Conservation (phyloP, 2,797 vertebrate species). For the Pangasius mekongensis region DNA sequence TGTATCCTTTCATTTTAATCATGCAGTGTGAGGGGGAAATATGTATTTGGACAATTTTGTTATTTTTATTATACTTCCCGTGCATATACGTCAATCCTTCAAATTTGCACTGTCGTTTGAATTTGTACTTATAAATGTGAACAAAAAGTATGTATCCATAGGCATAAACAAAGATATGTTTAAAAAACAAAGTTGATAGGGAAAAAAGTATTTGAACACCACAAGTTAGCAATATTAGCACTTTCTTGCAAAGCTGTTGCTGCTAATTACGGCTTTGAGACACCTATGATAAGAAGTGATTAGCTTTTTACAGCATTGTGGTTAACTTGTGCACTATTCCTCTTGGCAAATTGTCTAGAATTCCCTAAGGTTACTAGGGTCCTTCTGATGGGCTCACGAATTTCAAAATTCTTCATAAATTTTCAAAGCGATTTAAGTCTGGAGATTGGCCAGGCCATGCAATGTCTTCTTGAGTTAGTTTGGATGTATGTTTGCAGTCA, state of each 20-base stretch:
- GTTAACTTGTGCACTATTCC: neutral
- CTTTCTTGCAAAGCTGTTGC: neutral
- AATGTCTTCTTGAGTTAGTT: neutral
- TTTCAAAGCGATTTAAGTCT: neutral
- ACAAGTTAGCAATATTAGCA: neutral
- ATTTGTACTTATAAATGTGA: neutral
- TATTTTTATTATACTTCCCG: neutral
- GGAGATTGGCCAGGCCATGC: neutral
- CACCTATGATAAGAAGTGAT: neutral
- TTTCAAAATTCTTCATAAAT: neutral
- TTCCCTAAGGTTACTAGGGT: neutral
- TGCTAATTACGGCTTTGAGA: neutral
- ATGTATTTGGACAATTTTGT: neutral
- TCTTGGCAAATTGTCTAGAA: neutral
- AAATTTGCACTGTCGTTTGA: neutral
- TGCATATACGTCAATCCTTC: neutral
- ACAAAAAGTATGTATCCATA: neutral
- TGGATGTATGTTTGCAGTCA: neutral
- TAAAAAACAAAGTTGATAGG: neutral
- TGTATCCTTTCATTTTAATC: neutral
- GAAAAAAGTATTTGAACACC: neutral
- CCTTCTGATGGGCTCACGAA: neutral
- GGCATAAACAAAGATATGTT: neutral
- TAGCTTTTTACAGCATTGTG: neutral
- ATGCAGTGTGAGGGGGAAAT: neutral